These are phyloP conservation scores for Sarcophaga variegata DNA, from an alignment of 2,888 invertebrate species.

Conservation along the genomic window DNA sequence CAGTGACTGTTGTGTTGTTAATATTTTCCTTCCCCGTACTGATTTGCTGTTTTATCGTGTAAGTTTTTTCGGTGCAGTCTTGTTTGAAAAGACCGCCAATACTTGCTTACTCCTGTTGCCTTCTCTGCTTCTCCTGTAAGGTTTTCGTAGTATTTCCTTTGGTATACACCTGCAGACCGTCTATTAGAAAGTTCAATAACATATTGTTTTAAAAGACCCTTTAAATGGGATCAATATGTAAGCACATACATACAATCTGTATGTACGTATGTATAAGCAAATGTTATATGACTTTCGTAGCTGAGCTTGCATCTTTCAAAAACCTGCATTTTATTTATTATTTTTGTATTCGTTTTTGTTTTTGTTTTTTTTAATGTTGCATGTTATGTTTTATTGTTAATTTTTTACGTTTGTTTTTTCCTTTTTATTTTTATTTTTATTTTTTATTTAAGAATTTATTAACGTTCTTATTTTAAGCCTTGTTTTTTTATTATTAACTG, in stretches of 20 bases:
- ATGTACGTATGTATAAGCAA: background rate
- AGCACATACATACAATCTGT: too few relatives aligned
- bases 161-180: rapidly evolving
- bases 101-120: too few relatives aligned
- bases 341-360: background rate
- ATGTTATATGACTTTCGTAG: background rate
- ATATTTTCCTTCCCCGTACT: too few relatives aligned
- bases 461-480: constrained; percentile 28
- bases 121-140: too few relatives aligned
- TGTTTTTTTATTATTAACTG: constrained; percentile 6
- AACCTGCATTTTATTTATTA: background rate
- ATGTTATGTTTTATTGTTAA: constrained; percentile 44
- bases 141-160: too few relatives aligned
- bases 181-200: too few relatives aligned
- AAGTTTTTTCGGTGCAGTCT: too few relatives aligned
- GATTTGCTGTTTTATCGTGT: too few relatives aligned
- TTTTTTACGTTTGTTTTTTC: constrained; percentile 23
- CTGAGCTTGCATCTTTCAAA: background rate
- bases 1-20: too few relatives aligned
- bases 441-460: background rate
- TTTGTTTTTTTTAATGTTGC: constrained; percentile 45
- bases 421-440: constrained; percentile 11
- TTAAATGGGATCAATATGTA: too few relatives aligned
- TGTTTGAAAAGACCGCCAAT: too few relatives aligned
- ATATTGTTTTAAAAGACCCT: too few relatives aligned